Conservation (phyloP, 1,140 invertebrate species). For the Stegodyphus mimosarum region DNA sequence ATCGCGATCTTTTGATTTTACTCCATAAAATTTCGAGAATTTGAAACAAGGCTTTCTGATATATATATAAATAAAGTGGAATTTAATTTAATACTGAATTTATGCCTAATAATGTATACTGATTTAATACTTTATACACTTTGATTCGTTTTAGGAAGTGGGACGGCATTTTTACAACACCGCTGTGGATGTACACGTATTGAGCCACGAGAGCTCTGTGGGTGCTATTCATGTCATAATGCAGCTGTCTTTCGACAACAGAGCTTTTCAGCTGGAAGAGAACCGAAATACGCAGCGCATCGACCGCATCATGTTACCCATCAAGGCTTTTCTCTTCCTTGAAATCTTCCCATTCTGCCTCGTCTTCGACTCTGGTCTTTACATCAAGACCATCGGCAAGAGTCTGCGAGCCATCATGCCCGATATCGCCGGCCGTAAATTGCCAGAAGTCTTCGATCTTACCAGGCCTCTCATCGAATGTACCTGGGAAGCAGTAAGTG, state of each 20-base stretch:
- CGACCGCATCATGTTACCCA: slow-evolving; percentile 73
- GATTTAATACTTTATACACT: no score
- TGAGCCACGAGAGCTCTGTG: slow-evolving; percentile 85
- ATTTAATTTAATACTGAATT: no score
- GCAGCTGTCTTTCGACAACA: slow-evolving; percentile 93
- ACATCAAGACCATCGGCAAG: slow-evolving; percentile 88
- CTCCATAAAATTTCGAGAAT: no score
- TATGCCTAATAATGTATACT: no score
- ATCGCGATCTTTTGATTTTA: no score
- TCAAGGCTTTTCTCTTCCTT: slow-evolving; percentile 85
- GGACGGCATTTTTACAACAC: slow-evolving; percentile 92
- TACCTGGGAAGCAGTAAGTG: slow-evolving; percentile 62
- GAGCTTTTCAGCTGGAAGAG: slow-evolving; percentile 71
- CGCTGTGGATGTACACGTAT: slow-evolving; percentile 89
- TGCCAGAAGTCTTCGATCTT: slow-evolving; percentile 60
- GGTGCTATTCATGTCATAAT: slow-evolving; percentile 95
- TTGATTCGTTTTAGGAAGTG: slow-evolving; percentile 71
- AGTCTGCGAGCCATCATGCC: slow-evolving; percentile 91
- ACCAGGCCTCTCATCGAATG: slow-evolving; percentile 62
- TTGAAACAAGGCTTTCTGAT: no score
- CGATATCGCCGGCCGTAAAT: slow-evolving; percentile 68
- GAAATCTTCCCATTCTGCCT: slow-evolving; percentile 98
- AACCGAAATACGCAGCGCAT: slow-evolving; percentile 63
- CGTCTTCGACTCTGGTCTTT: slow-evolving; percentile 93
- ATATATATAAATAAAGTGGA: no score